Base-by-base conservation (phyloP, 2,888 invertebrate species). In the Drosophila anomelani region DNA sequence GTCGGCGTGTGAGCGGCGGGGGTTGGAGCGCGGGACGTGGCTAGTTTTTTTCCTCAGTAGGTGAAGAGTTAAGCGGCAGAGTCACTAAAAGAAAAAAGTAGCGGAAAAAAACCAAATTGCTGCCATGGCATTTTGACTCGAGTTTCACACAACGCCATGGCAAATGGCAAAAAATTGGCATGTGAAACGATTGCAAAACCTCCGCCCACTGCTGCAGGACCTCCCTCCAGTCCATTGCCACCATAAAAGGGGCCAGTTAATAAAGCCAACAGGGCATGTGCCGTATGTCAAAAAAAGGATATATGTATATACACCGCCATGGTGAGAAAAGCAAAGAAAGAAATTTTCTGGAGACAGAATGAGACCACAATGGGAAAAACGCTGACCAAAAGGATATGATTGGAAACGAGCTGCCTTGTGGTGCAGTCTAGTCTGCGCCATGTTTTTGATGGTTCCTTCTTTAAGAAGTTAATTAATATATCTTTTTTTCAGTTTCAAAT, bases 221-320 rank as follows among this genome's bases (percentile, higher is more conserved):
- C 44, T 23, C 23, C 43, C 64, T 38, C 23, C 26, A 26, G n/a
- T 15, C 26, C 44, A 57, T 47, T 49, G 51, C 51, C 41, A 23
- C 70, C 9, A 51, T 39, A 53, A 53, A 86, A 74, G 60, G 77
- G 70, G 17, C 69, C 72, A 87, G 87, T 83, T 89, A 83, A 83
- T 83, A 89, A 89, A 81, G 80, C 80, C 66, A 85, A 75, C 79
- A 69, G 76, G 60, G 66, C 79, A 73, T 80, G 85, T 84, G 81
- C 59, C 57, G 70, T 70, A 70, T 77, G 78, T 80, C 64, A 59
- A 72, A 57, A 67, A 58, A 70, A 39, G 15, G n/a, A 71, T 34
- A 34, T 53, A 39, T 20, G 23, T 23, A 46, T 15, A 26, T 47
- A n/a, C 1, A 6, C 29, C 1, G 7, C 7, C 8, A 20, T 32